Evolutionary conservation across 2,113 vertebrate species (phyloP).

Genomic region (Gadus chalcogrammus): DNA sequence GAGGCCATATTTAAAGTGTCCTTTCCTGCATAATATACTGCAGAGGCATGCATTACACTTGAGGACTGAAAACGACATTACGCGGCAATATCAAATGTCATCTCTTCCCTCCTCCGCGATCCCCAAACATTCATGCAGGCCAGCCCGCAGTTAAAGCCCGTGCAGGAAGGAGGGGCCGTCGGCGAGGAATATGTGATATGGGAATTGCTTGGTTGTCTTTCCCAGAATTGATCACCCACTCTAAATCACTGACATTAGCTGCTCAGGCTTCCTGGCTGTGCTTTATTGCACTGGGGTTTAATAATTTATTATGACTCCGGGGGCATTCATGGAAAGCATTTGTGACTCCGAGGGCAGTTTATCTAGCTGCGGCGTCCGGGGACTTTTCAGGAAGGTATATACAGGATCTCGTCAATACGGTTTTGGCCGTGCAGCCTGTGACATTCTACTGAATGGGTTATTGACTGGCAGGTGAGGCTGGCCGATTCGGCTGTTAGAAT

Average conservation of each 20-base stretch:
- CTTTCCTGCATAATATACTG: constrained; percentile 14
- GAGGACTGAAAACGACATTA: constrained; percentile 36
- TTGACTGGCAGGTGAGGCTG: constrained; percentile 82
- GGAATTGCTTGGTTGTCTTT: constrained; percentile 43
- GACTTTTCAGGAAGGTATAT: constrained; percentile 70
- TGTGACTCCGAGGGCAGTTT: constrained; percentile 83
- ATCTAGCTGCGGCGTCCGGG: constrained; percentile 88
- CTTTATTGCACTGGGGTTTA: constrained; percentile 57
- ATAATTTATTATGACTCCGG: constrained; percentile 69
- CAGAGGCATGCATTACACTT: constrained; percentile 18
- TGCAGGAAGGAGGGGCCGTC: constrained; percentile 25
- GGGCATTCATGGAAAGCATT: constrained; percentile 55
- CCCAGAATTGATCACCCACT: constrained; percentile 31
- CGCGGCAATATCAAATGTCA: constrained; percentile 44
- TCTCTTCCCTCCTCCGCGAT: constrained; percentile 22
- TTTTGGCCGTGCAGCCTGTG: constrained; percentile 72
- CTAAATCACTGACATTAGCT: constrained; percentile 66
- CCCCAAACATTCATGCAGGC: constrained; percentile 63
- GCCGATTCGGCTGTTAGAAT: constrained; percentile 74
- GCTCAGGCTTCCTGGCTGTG: constrained; percentile 50
- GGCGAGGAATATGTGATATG: constrained; percentile 36
- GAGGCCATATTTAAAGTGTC: constrained; percentile 20
- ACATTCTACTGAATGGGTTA: constrained; percentile 99
- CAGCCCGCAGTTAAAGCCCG: constrained; percentile 50
- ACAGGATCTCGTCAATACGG: constrained; percentile 83